Percentiles rank a stretch among this genome's conserved stretches.
Conservation (phyloP, 2,113 vertebrate genomes). For the Odontophorus gujanensis region DNA sequence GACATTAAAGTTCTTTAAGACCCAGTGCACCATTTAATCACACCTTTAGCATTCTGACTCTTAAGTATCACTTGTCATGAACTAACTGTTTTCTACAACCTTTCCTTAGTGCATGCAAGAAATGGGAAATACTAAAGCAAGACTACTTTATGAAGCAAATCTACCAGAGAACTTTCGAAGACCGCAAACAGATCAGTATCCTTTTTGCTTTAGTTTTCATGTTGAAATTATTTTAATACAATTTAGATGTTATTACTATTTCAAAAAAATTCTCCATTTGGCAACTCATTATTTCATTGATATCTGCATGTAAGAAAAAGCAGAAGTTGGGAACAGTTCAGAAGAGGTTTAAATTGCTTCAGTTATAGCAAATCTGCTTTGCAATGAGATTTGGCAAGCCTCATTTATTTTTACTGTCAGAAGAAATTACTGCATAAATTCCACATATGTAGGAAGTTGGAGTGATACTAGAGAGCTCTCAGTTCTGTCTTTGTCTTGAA, state of each 20-base stretch:
- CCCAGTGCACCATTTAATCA: not conserved
- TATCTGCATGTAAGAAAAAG: not conserved
- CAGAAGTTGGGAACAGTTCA: not conserved
- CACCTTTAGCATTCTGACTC: not conserved
- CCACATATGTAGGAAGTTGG: not conserved
- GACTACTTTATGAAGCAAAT: slow-evolving; percentile 93
- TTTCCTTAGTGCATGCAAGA: slow-evolving; percentile 92
- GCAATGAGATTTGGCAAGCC: slow-evolving; percentile 28
- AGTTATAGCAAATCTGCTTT: slow-evolving; percentile 2
- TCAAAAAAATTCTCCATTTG: not conserved
- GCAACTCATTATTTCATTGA: slow-evolving; percentile 9
- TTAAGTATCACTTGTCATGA: not conserved
- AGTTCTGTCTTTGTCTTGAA: slow-evolving; percentile 4
- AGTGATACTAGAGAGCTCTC: not conserved
- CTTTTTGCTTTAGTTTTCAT: slow-evolving; percentile 70
- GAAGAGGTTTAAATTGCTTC: slow-evolving; percentile 37
- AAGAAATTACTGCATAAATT: slow-evolving; percentile 22
- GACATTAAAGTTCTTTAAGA: not conserved
- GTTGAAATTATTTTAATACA: not conserved
- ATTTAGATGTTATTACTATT: not conserved
- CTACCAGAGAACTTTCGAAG: slow-evolving; percentile 96
- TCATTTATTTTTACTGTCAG: slow-evolving; percentile 42
- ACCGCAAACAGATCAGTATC: slow-evolving; percentile 99
- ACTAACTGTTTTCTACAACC: not conserved
- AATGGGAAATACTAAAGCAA: slow-evolving; percentile 96